phyloP scores from a whole-genome alignment of 2,888 invertebrate genomes.

The Sylvicola fuscatus region DNA sequence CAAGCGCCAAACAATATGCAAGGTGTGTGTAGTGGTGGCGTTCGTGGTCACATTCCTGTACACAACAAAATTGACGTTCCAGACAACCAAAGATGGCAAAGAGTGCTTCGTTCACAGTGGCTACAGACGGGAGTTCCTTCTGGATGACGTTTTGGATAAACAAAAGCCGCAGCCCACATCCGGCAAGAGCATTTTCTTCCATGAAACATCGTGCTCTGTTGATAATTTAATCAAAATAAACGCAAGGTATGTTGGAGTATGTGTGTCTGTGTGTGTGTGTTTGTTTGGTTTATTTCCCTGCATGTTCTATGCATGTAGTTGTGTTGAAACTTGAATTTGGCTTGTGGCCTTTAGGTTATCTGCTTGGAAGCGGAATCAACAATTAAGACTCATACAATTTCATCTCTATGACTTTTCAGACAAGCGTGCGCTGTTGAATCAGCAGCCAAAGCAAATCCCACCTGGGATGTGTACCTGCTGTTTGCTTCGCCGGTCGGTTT shows the following conservation, averaged over 20 bases:
- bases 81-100: too few species aligned
- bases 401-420: slow-evolving; percentile 6
- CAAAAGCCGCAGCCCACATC: slow-evolving; percentile 12
- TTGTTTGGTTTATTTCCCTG: not conserved
- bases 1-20: too few species aligned
- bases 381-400: too few species aligned
- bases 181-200: slow-evolving; percentile 22
- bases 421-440: slow-evolving; percentile 25
- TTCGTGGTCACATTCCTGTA: too few species aligned
- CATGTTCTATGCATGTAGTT: too few species aligned
- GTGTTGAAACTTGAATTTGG: too few species aligned
- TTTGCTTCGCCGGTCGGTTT: slow-evolving; percentile 15
- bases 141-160: not conserved
- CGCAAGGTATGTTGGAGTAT: slow-evolving; percentile 7
- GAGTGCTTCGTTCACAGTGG: too few species aligned
- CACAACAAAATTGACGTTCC: too few species aligned
- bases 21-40: too few species aligned
- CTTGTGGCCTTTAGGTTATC: too few species aligned
- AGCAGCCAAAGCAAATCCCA: slow-evolving; percentile 19
- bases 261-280: not conserved
- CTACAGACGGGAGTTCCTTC: not conserved
- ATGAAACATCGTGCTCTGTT: slow-evolving; percentile 20
- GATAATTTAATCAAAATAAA: slow-evolving; percentile 11
- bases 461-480: slow-evolving; percentile 17
- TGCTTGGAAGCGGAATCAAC: too few species aligned